These are phyloP conservation scores for Synchiropus splendidus DNA, from an alignment of 2,113 vertebrate species.

Conservation along the genomic window DNA sequence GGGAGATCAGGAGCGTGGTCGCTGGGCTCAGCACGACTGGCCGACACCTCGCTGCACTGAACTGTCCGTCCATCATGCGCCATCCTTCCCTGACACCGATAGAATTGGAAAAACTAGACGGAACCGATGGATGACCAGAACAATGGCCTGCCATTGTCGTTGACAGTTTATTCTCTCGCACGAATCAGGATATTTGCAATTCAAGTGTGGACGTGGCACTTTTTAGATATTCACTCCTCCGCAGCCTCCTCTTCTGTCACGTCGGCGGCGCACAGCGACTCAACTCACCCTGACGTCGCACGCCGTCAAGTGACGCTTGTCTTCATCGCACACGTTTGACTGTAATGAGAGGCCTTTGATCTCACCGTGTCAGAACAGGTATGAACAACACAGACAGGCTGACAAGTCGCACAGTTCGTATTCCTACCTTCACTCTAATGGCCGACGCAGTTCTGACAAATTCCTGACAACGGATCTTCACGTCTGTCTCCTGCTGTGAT, in stretches of 20 bases:
- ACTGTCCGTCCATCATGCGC: too few relatives aligned
- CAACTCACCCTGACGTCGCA: slow-evolving; percentile 1
- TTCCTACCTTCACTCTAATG: slow-evolving; percentile 8
- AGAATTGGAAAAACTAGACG: too few relatives aligned
- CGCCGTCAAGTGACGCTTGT: slow-evolving; percentile 14
- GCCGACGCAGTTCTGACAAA: slow-evolving; percentile 16
- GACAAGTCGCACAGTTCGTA: background rate
- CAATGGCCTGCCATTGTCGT: too few relatives aligned
- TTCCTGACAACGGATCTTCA: slow-evolving; percentile 1
- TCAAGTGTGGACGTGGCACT: too few relatives aligned
- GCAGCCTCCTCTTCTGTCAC: too few relatives aligned
- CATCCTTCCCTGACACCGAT: too few relatives aligned
- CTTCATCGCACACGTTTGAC: slow-evolving; percentile 9
- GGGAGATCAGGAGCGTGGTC: too few relatives aligned
- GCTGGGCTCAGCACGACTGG: too few relatives aligned
- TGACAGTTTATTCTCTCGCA: too few relatives aligned
- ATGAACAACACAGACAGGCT: background rate
- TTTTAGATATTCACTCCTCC: background rate
- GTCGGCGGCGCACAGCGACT: background rate
- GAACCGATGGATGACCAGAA: too few relatives aligned
- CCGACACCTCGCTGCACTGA: too few relatives aligned
- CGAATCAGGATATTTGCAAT: too few relatives aligned
- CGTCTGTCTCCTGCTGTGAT: slow-evolving; percentile 7
- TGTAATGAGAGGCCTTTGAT: slow-evolving; percentile 10
- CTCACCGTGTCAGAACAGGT: slow-evolving; percentile 4